phyloP scores from a whole-genome alignment of 1,140 invertebrate species.

The Zophobas morio region DNA sequence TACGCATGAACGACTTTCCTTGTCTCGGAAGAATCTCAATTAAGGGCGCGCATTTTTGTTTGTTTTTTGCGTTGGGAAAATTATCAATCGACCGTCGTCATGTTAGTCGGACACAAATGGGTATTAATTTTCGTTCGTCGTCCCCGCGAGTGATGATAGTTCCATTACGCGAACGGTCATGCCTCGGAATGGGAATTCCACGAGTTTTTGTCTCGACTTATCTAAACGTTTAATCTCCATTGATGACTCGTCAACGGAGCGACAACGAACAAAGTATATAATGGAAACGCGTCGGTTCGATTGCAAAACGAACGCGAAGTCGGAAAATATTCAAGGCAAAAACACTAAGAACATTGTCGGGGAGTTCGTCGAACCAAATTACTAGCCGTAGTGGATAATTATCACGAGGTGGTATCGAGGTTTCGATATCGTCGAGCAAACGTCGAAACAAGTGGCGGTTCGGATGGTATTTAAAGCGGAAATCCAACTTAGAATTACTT shows the following conservation, averaged over 20 bases:
- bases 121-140: slow-evolving; percentile 39
- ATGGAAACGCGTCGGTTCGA: not conserved
- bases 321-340: not conserved
- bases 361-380: too few relatives aligned
- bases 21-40: slow-evolving; percentile 18
- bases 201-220: slow-evolving; percentile 29
- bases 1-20: slow-evolving; percentile 31
- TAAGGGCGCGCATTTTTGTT: slow-evolving; percentile 17
- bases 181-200: slow-evolving; percentile 20
- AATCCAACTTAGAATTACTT: slow-evolving; percentile 1
- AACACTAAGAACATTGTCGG: not conserved
- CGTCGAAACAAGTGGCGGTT: not conserved
- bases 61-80: not conserved
- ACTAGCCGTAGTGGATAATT: too few relatives aligned
- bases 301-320: not conserved
- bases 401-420: slow-evolving; percentile 4
- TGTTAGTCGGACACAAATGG: not conserved
- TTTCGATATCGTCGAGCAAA: not conserved
- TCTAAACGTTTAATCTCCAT: slow-evolving; percentile 30
- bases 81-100: slow-evolving; percentile 6
- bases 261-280: slow-evolving; percentile 6
- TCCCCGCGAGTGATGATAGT: slow-evolving; percentile 17
- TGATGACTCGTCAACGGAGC: slow-evolving; percentile 17
- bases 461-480: not conserved
- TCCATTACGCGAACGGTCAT: slow-evolving; percentile 21